Percentiles rank a stretch among this genome's conserved stretches.
phyloP scores from a whole-genome alignment of 2,888 invertebrate species.

The Tricholauxania praeusta region DNA sequence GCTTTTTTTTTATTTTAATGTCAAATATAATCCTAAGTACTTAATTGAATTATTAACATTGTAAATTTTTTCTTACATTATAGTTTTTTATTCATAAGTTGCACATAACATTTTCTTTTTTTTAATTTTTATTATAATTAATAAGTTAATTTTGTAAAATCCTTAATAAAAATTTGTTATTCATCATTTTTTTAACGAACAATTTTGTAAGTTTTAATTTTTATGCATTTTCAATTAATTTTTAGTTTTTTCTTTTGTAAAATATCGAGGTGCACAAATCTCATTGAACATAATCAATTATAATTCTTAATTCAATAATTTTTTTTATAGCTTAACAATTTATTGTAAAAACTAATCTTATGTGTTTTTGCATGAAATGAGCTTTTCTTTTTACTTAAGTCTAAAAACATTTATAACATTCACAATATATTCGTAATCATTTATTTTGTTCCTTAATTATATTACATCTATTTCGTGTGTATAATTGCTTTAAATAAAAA shows the following conservation, averaged over 20 bases:
- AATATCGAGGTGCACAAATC: no score
- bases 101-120: constrained; percentile 2
- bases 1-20: no score
- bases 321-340: not conserved
- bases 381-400: not conserved
- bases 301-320: not conserved
- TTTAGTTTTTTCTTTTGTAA: no score
- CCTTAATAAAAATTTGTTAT: no score
- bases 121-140: no score
- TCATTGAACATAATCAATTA: not conserved
- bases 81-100: constrained; percentile 25
- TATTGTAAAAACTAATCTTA: constrained; percentile 10
- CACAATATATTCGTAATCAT: constrained; percentile 22
- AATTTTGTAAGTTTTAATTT: no score
- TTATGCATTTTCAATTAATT: no score
- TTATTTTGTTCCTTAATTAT: constrained; percentile 5
- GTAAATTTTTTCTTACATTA: not conserved
- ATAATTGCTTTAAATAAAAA: constrained; percentile 29
- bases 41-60: constrained; percentile 13
- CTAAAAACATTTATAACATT: constrained; percentile 34
- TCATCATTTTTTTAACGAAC: no score
- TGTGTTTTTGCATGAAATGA: constrained; percentile 14
- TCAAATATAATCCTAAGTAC: no score
- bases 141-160: no score
- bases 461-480: constrained; percentile 32